A percentile compares a stretch with the other conserved stretches of the same genome.
phyloP scores from a whole-genome alignment of 2,797 vertebrate genomes.

The Anolis apletophallus region DNA sequence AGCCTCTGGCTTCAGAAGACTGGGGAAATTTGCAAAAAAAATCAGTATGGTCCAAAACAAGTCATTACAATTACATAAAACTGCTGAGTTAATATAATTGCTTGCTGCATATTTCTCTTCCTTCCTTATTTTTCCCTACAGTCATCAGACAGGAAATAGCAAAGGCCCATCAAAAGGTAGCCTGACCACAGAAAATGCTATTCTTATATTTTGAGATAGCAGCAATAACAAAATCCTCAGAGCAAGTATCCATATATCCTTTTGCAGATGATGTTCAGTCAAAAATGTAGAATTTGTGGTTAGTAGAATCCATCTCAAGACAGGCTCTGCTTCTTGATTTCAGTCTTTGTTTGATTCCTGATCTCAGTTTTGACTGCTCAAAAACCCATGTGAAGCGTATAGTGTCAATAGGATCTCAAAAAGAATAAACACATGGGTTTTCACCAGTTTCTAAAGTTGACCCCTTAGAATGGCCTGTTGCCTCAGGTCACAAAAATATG shows the following conservation, averaged over 20 bases:
- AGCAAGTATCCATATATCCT: not conserved
- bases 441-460: not conserved
- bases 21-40: not conserved
- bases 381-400: not conserved
- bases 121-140: not conserved
- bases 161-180: not conserved
- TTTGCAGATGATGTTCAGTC: not conserved
- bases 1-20: not conserved
- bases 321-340: not conserved
- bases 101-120: not conserved
- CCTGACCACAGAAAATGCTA: not conserved
- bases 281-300: not conserved
- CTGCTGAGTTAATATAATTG: conserved; percentile 25
- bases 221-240: not conserved
- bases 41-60: not conserved
- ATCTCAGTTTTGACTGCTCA: not conserved
- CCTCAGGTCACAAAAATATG: not conserved
- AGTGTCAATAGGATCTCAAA: not conserved
- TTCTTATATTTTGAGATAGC: not conserved
- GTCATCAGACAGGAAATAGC: conserved; percentile 27
- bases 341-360: not conserved
- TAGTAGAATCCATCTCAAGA: not conserved
- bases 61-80: conserved; percentile 7
- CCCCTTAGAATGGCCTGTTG: not conserved
- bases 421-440: not conserved